Conservation (phyloP, 2,797 vertebrate genomes). For the Enteromius mattozi region DNA sequence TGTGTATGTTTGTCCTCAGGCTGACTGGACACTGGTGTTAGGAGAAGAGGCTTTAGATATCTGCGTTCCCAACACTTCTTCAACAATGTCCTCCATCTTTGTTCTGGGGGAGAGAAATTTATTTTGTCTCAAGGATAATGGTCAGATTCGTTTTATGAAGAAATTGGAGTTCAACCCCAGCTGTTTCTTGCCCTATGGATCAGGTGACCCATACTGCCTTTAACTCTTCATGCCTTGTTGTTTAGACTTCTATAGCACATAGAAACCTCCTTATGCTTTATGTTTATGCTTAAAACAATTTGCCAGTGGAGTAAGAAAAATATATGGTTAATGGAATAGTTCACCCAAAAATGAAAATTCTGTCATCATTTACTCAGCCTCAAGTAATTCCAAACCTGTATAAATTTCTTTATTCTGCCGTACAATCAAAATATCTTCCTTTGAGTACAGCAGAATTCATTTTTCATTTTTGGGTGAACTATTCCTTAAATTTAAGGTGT, state of each 20-base stretch:
- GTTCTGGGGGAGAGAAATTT: constrained; percentile 94
- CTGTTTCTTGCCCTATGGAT: constrained; percentile 92
- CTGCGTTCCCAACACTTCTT: constrained; percentile 82
- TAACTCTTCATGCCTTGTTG: neutral
- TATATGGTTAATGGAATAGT: neutral
- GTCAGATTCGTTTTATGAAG: constrained; percentile 97
- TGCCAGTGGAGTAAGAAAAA: neutral
- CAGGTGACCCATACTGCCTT: constrained; percentile 78
- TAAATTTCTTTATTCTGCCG: no score
- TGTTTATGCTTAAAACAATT: neutral
- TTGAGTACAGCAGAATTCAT: no score
- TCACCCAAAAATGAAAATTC: no score
- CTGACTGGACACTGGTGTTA: constrained; percentile 92
- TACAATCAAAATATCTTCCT: no score
- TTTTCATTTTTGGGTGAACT: no score
- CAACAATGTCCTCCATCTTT: constrained; percentile 84
- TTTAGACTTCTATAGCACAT: neutral
- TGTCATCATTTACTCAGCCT: no score
- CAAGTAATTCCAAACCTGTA: no score
- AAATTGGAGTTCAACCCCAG: constrained; percentile 94
- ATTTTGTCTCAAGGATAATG: constrained; percentile 93
- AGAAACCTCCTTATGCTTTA: neutral
- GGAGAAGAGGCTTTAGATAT: constrained; percentile 94
- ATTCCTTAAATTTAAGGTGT: no score
- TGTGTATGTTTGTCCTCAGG: constrained; percentile 74